phyloP scores from a whole-genome alignment of 2,113 vertebrate species.

The Triplophysa dalaica region DNA sequence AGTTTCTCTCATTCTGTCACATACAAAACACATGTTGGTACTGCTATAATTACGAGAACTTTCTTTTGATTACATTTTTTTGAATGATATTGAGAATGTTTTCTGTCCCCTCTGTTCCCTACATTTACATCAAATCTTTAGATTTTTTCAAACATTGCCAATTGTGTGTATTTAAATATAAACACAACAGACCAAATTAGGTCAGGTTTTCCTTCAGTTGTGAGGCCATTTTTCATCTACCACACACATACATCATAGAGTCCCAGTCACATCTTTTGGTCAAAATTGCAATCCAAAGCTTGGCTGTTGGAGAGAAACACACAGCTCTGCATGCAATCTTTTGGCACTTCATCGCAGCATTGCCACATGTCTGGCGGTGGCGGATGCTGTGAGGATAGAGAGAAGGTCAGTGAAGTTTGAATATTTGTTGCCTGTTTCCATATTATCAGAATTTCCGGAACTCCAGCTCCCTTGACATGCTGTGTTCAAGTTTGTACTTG shows the following conservation, averaged over 20 bases:
- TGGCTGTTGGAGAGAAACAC: not conserved
- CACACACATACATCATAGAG: not conserved
- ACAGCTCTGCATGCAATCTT: not conserved
- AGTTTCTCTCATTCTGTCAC: not conserved
- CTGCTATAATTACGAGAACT: no score
- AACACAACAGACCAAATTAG: no score
- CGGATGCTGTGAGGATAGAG: slow-evolving; percentile 9
- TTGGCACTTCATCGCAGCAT: slow-evolving; percentile 16
- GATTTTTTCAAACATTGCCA: no score
- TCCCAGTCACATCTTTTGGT: slow-evolving; percentile 8
- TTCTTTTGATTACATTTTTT: no score
- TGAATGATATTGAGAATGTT: not conserved
- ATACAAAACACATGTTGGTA: no score
- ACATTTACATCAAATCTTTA: no score
- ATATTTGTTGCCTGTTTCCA: slow-evolving; percentile 32
- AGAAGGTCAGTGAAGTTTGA: slow-evolving; percentile 11
- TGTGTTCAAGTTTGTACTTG: slow-evolving; percentile 24
- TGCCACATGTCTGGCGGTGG: slow-evolving; percentile 30
- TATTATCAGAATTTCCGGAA: slow-evolving; percentile 46
- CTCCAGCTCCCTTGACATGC: slow-evolving; percentile 7
- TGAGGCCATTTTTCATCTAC: no score
- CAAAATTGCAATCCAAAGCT: slow-evolving; percentile 1
- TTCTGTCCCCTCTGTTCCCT: no score
- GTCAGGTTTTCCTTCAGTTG: no score
- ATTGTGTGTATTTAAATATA: no score